Conservation (phyloP, 2,888 invertebrate genomes). For the Diogma glabrata region DNA sequence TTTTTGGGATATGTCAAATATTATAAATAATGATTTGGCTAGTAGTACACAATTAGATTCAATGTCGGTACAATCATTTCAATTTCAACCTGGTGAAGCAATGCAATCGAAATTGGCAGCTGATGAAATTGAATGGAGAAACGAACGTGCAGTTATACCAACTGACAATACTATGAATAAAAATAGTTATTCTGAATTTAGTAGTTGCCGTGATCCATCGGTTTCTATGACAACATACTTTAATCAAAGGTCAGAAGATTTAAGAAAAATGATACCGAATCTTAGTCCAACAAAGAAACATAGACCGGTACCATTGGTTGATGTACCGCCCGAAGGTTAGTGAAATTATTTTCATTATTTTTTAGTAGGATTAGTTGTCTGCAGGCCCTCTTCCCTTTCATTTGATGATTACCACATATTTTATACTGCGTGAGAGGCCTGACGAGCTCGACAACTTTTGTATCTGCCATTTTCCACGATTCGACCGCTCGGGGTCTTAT, state of each 20-base stretch:
- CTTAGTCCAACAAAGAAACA: slow-evolving; percentile 22
- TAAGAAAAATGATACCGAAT: slow-evolving; percentile 25
- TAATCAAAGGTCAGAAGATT: slow-evolving; percentile 28
- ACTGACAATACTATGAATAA: background rate
- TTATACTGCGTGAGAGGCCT: too few species aligned
- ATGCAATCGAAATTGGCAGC: slow-evolving; percentile 29
- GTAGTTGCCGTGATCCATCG: background rate
- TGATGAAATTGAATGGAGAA: slow-evolving; percentile 33
- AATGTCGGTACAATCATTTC: background rate
- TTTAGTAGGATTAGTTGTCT: too few species aligned
- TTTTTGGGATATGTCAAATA: background rate
- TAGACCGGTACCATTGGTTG: slow-evolving; percentile 22
- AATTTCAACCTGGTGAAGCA: slow-evolving; percentile 25
- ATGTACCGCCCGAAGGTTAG: slow-evolving; percentile 12
- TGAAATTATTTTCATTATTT: background rate
- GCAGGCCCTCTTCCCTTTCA: too few species aligned
- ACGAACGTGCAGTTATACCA: slow-evolving; percentile 32
- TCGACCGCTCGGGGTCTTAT: too few species aligned
- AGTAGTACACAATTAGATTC: background rate
- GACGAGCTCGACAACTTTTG: too few species aligned
- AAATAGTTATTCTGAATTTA: background rate
- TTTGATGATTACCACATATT: too few species aligned
- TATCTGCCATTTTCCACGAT: too few species aligned
- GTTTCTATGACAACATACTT: slow-evolving; percentile 32
- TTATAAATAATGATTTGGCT: background rate